Conservation (phyloP, 2,888 invertebrate genomes). For the Cephonodes hylas region DNA sequence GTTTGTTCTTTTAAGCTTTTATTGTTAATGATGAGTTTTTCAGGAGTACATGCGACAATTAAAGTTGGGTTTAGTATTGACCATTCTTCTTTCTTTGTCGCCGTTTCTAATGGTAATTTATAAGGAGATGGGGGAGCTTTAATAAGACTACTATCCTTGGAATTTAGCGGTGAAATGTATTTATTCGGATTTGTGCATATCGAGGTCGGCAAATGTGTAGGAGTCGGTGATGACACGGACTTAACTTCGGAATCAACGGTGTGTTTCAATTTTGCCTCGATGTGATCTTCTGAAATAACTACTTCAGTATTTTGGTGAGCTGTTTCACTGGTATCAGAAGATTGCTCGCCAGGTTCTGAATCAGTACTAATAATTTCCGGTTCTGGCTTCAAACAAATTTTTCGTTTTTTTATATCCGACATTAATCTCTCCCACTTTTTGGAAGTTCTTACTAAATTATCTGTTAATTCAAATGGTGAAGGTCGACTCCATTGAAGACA, state of each 20-base stretch:
- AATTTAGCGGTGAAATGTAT: constrained; percentile 43
- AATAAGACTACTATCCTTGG: constrained; percentile 33
- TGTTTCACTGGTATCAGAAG: constrained; percentile 28
- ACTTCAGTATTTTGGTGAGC: constrained; percentile 58
- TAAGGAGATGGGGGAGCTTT: constrained; percentile 18
- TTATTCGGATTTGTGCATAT: constrained; percentile 54
- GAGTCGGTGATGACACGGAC: constrained; percentile 14
- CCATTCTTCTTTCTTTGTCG: constrained; percentile 32
- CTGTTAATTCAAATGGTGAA: constrained; percentile 61
- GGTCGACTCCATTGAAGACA: constrained; percentile 45
- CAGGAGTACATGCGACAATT: constrained; percentile 42
- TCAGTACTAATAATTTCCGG: constrained; percentile 5
- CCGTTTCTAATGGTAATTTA: constrained; percentile 14
- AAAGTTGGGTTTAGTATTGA: constrained; percentile 32
- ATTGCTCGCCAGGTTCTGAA: constrained; percentile 21
- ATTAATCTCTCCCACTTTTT: constrained; percentile 47
- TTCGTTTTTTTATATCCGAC: constrained; percentile 22
- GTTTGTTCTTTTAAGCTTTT: constrained; percentile 40
- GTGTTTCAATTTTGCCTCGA: constrained; percentile 18
- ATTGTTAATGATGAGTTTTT: constrained; percentile 39
- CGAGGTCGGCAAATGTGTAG: constrained; percentile 37
- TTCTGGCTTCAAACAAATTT: constrained; percentile 14
- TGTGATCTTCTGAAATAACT: constrained; percentile 21
- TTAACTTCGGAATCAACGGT: constrained; percentile 28
- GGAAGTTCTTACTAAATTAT: constrained; percentile 51